Evolutionary conservation across 2,888 invertebrate species (phyloP).

Genomic region (Philereme vetulata): DNA sequence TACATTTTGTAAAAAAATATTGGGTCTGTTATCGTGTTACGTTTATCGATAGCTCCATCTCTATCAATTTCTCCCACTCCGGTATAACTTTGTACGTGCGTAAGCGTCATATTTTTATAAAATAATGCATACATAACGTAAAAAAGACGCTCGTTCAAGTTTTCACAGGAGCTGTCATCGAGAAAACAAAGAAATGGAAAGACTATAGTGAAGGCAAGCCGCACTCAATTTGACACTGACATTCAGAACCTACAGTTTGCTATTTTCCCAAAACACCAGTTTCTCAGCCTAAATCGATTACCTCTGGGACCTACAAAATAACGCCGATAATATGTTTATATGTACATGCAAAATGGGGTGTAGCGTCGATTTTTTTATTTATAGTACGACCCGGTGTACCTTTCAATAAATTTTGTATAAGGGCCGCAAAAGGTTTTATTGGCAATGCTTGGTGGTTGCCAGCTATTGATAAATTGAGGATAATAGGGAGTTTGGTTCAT

Average conservation of each 20-base stretch:
- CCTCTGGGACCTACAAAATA: constrained; percentile 18
- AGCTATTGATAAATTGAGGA: constrained; percentile 43
- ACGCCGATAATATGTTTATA: constrained; percentile 31
- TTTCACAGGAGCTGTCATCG: too few species aligned
- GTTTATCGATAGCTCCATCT: too few species aligned
- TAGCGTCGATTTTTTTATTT: constrained; percentile 46
- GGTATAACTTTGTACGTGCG: too few species aligned
- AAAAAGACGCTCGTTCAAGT: too few species aligned
- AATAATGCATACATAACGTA: too few species aligned
- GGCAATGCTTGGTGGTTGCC: constrained; percentile 45
- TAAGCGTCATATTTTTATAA: too few species aligned
- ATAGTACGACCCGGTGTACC: constrained; percentile 36
- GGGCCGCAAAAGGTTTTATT: constrained; percentile 47
- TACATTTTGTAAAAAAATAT: too few species aligned
- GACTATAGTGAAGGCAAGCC: not conserved
- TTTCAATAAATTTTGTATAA: constrained; percentile 58
- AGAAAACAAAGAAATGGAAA: too few species aligned
- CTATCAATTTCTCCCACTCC: too few species aligned
- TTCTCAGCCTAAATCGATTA: constrained; percentile 17
- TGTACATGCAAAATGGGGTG: constrained; percentile 44
- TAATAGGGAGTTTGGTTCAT: constrained; percentile 14
- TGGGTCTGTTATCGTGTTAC: too few species aligned
- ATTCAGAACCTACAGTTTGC: not conserved
- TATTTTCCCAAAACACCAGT: constrained; percentile 10
- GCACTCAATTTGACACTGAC: not conserved